Evolutionary conservation across 2,113 vertebrate species (phyloP).

Genomic region (Lagopus leucura): DNA sequence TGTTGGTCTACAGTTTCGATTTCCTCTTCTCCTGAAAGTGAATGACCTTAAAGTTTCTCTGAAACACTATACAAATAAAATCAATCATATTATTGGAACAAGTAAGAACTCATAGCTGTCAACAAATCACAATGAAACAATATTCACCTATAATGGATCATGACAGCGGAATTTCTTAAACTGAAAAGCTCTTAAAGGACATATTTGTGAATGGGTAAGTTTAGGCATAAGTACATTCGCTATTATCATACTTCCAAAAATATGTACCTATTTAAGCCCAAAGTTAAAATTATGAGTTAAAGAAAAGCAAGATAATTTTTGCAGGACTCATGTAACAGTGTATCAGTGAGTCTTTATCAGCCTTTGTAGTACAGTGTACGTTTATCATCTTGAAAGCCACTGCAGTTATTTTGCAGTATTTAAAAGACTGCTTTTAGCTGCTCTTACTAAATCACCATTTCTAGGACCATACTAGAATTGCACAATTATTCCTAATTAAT

Average conservation of each 20-base stretch:
- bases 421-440: neutral
- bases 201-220: neutral
- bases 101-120: neutral
- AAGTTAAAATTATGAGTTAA: neutral
- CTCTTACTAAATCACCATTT: neutral
- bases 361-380: neutral
- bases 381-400: neutral
- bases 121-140: neutral
- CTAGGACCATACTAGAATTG: neutral
- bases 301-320: neutral
- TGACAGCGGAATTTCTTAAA: constrained; percentile 5
- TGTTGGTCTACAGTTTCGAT: neutral
- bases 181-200: neutral
- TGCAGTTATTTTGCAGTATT: neutral
- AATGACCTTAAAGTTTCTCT: neutral
- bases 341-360: neutral
- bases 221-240: neutral
- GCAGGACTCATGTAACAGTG: neutral
- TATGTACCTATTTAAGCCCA: neutral
- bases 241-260: neutral
- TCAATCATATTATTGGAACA: neutral
- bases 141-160: neutral
- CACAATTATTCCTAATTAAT: neutral
- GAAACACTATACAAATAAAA: neutral
- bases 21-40: neutral